Evolutionary conservation across 2,797 vertebrate species (phyloP).

Genomic region (Microctenopoma lineatum): DNA sequence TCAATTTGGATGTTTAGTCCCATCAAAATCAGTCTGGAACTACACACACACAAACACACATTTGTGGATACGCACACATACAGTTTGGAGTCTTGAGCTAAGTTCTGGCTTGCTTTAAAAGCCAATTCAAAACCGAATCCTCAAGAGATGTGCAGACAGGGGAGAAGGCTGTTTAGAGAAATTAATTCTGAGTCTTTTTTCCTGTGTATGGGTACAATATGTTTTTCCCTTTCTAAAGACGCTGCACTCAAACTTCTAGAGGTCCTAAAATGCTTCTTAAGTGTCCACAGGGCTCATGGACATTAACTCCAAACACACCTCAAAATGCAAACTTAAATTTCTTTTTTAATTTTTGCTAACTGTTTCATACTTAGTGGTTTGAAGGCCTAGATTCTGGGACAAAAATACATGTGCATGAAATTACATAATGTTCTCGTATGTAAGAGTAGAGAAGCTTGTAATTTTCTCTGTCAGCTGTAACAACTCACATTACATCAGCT

Average conservation of each 20-base stretch:
- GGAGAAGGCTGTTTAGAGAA: slow-evolving; percentile 68
- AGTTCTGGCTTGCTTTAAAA: slow-evolving; percentile 72
- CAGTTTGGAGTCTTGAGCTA: slow-evolving; percentile 21
- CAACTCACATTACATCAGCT: slow-evolving; percentile 41
- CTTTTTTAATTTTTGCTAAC: background rate
- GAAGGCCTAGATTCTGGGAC: slow-evolving; percentile 2
- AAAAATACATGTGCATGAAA: slow-evolving; percentile 34
- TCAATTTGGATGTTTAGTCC: slow-evolving; percentile 58
- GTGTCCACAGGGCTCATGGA: slow-evolving; percentile 13
- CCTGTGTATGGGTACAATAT: slow-evolving; percentile 68
- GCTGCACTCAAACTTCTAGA: slow-evolving; percentile 32
- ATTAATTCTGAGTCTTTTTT: slow-evolving; percentile 70
- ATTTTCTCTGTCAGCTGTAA: slow-evolving; percentile 53
- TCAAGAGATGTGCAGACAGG: slow-evolving; percentile 63
- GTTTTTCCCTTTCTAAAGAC: slow-evolving; percentile 61
- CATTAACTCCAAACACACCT: slow-evolving; percentile 25
- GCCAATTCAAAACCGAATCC: slow-evolving; percentile 67
- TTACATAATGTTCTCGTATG: slow-evolving; percentile 35
- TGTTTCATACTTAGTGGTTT: slow-evolving; percentile 24
- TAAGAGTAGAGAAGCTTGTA: slow-evolving; percentile 34
- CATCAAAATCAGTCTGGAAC: slow-evolving; percentile 48
- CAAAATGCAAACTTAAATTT: background rate
- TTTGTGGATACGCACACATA: slow-evolving; percentile 9
- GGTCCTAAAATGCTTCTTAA: slow-evolving; percentile 5
- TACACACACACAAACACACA: slow-evolving; percentile 14